Percentiles rank a stretch among this genome's conserved stretches.
phyloP scores from a whole-genome alignment of 2,888 invertebrate species.

The Nomada fucata region DNA sequence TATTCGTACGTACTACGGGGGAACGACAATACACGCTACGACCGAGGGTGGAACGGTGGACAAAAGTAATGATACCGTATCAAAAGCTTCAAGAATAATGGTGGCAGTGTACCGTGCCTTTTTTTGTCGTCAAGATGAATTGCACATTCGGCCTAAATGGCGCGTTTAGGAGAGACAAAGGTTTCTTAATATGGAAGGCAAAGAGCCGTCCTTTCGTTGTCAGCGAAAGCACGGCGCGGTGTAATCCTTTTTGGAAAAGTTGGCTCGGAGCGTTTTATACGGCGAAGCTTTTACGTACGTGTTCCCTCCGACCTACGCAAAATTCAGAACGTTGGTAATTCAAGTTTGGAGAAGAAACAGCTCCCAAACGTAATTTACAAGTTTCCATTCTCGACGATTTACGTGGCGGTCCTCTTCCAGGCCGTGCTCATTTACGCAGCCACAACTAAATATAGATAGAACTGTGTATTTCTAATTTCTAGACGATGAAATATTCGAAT shows the following conservation, averaged over 20 bases:
- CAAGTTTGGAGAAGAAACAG: not conserved
- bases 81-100: not conserved
- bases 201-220: slow-evolving; percentile 28
- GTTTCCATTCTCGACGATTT: not conserved
- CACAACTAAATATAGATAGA: too few species aligned
- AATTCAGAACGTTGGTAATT: not conserved
- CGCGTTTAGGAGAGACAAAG: slow-evolving; percentile 17
- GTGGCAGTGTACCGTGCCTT: not conserved
- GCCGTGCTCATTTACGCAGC: too few species aligned
- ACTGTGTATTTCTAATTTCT: too few species aligned
- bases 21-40: not conserved
- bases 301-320: slow-evolving; percentile 12
- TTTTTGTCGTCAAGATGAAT: not conserved
- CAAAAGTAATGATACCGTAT: not conserved
- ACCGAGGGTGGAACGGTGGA: not conserved
- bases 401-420: too few species aligned
- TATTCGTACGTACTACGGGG: not conserved
- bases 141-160: not conserved
- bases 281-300: slow-evolving; percentile 1
- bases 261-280: slow-evolving; percentile 21
- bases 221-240: not conserved
- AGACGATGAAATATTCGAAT: too few species aligned
- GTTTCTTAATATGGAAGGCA: slow-evolving; percentile 23
- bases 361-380: too few species aligned
- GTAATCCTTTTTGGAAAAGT: slow-evolving; percentile 45